Base-by-base conservation (phyloP, 2,113 vertebrate genomes). In the Catagonus wagneri region DNA sequence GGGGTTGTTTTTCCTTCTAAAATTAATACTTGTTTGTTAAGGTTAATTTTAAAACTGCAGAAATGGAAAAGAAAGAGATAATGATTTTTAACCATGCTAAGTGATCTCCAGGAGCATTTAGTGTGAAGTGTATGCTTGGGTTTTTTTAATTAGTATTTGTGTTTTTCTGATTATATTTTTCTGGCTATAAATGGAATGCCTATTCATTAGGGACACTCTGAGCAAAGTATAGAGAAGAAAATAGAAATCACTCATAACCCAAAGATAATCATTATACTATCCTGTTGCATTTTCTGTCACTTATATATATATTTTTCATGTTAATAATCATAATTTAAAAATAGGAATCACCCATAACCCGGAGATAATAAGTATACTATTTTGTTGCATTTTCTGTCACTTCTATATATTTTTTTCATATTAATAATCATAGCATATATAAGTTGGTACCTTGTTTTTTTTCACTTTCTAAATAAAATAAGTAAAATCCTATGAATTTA, bases 61-160 rank as follows among this genome's bases (percentile, higher is more conserved):
- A 78, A 69, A 89, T 83, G n/a, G 50, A 86, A 95, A 93, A 63
- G 76, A 76, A 66, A 80, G 16, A 39, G 17, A 86, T 23, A 27
- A 72, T 22, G 23, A 54, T 44, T 11, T n/a, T n/a, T 63, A 90
- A 74, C 23, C 32, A 78, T 11, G 29, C 58, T 61, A n/a, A 61
- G 34, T n/a, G 32, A 60, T 50, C 61, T 79, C 88, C 15, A 34
- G 8, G 10, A 69, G 16, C 44, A 75, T 19, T 66, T 44, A 68
- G 3, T 22, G 7, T 63, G 80, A 69, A 69, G 22, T n/a, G 0
- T 15, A 56, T 72, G 20, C 11, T 83, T 71, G 19, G 27, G 1
- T 27, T 65, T 92, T 39, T 83, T 69, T 58, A 0, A 83, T 71
- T 83, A n/a, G 27, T 22, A 94, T 63, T 22, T 83, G 13, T 61